Conservation (phyloP, 2,888 invertebrate genomes). For the Terebella lapidaria region DNA sequence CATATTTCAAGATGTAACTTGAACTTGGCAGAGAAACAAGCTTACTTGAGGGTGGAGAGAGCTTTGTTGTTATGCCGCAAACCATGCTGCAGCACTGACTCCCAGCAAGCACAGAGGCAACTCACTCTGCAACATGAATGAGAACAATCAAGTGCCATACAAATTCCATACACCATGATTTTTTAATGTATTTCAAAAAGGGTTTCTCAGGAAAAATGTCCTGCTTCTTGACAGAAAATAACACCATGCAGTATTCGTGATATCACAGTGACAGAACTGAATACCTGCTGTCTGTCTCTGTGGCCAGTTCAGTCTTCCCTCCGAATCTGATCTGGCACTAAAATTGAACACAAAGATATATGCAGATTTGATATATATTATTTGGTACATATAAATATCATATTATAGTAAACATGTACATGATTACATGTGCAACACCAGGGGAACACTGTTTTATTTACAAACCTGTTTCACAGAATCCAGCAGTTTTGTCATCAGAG, state of each 20-base stretch:
- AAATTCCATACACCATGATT: not conserved
- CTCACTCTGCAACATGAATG: conserved; percentile 39
- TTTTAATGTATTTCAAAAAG: not conserved
- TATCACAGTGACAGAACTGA: no score
- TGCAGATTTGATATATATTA: no score
- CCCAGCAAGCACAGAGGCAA: conserved; percentile 62
- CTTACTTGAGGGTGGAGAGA: conserved; percentile 53
- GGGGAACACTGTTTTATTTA: no score
- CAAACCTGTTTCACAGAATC: no score
- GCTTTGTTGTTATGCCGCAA: conserved; percentile 55
- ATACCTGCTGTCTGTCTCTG: conserved; percentile 63
- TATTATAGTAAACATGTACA: no score
- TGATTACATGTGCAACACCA: no score
- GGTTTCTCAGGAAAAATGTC: no score
- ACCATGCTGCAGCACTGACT: conserved; percentile 74
- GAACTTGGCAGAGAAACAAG: not conserved
- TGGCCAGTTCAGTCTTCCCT: conserved; percentile 82
- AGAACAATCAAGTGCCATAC: no score
- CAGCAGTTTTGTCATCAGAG: no score
- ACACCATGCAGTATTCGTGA: not conserved
- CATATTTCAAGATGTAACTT: not conserved
- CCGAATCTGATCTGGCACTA: conserved; percentile 78
- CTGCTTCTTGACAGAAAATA: no score
- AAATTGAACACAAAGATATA: not conserved
- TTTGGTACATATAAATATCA: no score